Base-by-base conservation (phyloP, 2,113 vertebrate species). In the Cyphomyrus plagiostoma region DNA sequence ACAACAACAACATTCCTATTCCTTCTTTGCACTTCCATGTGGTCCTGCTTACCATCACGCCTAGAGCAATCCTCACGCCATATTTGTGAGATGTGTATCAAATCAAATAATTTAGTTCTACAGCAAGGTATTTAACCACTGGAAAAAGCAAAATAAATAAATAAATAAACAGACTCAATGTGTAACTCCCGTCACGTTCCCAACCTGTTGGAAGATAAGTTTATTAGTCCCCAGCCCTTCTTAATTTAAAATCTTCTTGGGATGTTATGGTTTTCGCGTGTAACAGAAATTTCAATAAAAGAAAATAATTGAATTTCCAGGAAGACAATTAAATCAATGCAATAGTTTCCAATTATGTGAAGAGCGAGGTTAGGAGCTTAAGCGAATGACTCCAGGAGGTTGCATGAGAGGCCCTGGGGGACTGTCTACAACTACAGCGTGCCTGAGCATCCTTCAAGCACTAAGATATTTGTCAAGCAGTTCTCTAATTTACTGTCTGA, bases 401-500 rank as follows among this genome's bases (percentile, higher is more conserved):
- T 35, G 88, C 15, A 46, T 42, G 15, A 42, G 42, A 42, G 82
- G n/a, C 39, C 49, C 86, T 4, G n/a, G 77, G 89, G 88, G 90
- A 90, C 87, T 46, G n/a, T 70, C 52, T 21, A 56, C 56, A 49
- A 35, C 77, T 62, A 62, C 83, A 89, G n/a, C 50, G 15, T 17
- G 48, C 49, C 66, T 80, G 19, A 48, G 42, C 30, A 35, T 52
- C 88, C 88, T 89, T 62, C 88, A 91, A 93, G 42, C 70, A 90
- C 56, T 56, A 48, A 89, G 62, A 85, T 91, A 88, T 91, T 92
- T 92, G 88, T 89, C 66, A 89, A 91, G 87, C 83, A 89, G 91
- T 90, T 90, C 56, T 90, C 92, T 93, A 93, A 93, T 93, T 93
- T 90, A 90, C 90, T 91, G 88, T 88, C 89, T 88, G 83, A 91